Evolutionary conservation across 2,888 invertebrate species (phyloP).

Genomic region (Empis livida): DNA sequence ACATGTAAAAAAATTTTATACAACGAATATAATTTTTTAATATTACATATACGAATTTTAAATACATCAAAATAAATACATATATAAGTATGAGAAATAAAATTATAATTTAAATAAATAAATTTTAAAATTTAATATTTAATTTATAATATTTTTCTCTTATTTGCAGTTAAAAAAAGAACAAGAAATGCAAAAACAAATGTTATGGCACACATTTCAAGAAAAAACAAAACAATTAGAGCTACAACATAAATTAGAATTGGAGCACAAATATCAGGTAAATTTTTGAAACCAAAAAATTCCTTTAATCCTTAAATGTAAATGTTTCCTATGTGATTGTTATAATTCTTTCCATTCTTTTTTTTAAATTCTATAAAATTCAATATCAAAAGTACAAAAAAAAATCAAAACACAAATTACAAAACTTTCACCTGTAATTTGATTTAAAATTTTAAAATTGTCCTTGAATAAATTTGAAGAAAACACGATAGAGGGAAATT

Average conservation of each 20-base stretch:
- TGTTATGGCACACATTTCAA: conserved; percentile 81
- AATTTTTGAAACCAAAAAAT: conserved; percentile 17
- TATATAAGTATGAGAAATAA: too few relatives aligned
- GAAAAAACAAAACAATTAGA: conserved; percentile 83
- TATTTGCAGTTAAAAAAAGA: conserved; percentile 76
- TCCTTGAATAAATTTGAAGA: too few relatives aligned
- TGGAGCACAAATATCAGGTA: conserved; percentile 80
- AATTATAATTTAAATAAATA: background rate
- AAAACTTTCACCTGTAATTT: too few relatives aligned
- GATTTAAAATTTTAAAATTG: too few relatives aligned
- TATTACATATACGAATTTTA: too few relatives aligned
- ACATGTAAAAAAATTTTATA: too few relatives aligned
- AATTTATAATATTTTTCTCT: conserved; percentile 11
- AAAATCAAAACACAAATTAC: background rate
- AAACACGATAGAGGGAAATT: too few relatives aligned
- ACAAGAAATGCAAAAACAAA: conserved; percentile 85
- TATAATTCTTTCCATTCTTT: background rate
- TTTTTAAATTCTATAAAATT: background rate
- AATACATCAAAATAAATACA: too few relatives aligned
- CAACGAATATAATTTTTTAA: too few relatives aligned
- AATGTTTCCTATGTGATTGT: background rate
- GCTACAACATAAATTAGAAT: conserved; percentile 80
- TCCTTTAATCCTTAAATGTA: too few relatives aligned
- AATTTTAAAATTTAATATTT: background rate
- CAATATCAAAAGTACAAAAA: too few relatives aligned